phyloP scores from a whole-genome alignment of 2,113 vertebrate species.

The Otis tarda region DNA sequence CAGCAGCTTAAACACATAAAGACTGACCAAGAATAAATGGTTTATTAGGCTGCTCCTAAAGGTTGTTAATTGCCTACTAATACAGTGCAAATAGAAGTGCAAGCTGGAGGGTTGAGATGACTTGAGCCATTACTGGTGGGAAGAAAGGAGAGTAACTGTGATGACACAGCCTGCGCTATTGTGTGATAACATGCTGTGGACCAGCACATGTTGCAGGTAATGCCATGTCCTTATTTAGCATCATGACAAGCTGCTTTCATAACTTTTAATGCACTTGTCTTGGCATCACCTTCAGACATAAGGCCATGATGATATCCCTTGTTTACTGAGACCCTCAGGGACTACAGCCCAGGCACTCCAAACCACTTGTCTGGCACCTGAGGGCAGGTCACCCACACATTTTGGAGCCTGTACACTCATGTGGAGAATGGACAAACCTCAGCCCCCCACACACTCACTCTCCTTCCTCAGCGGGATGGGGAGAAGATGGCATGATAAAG shows the following conservation, averaged over 20 bases:
- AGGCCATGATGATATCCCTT: fast-evolving
- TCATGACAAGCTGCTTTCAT: background rate
- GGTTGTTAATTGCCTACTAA: background rate
- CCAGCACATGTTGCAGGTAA: background rate
- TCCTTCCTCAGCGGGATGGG: fast-evolving
- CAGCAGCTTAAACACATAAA: background rate
- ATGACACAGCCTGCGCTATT: background rate
- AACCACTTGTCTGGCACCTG: background rate
- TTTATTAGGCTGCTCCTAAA: background rate
- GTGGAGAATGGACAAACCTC: background rate
- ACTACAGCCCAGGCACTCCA: background rate
- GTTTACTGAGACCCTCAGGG: background rate
- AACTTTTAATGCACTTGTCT: background rate
- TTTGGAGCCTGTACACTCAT: fast-evolving
- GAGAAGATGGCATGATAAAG: background rate
- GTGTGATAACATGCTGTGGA: background rate
- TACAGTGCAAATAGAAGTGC: background rate
- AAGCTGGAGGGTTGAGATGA: background rate
- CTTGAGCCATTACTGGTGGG: background rate
- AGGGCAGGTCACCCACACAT: background rate
- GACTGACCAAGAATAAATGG: background rate
- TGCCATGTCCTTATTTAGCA: background rate
- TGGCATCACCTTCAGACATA: background rate
- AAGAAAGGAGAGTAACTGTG: background rate
- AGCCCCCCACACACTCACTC: fast-evolving